These are phyloP conservation scores for Micromesistius poutassou DNA, from an alignment of 2,797 vertebrate species.

Conservation along the genomic window DNA sequence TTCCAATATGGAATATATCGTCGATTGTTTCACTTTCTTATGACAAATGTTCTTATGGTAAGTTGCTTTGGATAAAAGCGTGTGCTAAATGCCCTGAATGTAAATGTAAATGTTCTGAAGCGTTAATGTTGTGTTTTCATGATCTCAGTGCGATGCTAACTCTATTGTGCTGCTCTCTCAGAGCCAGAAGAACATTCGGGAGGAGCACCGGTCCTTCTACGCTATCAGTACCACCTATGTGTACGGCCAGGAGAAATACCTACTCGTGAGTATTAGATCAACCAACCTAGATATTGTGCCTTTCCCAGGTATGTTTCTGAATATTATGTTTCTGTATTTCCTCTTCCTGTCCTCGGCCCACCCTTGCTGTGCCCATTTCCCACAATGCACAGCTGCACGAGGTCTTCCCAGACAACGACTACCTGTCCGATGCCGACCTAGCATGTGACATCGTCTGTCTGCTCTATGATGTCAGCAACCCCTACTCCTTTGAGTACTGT, in stretches of 20 bases:
- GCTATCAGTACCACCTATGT: slow-evolving; percentile 93
- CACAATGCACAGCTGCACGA: slow-evolving; percentile 81
- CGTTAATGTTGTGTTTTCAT: not conserved
- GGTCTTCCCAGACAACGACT: slow-evolving; percentile 84
- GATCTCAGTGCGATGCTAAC: not conserved
- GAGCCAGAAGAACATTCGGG: slow-evolving; percentile 81
- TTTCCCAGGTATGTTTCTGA: not conserved
- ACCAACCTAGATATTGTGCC: not conserved
- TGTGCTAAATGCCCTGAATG: no score
- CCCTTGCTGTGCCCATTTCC: not conserved
- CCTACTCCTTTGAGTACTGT: slow-evolving; percentile 93
- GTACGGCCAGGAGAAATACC: slow-evolving; percentile 95
- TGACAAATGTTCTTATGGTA: no score
- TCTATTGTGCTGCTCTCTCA: slow-evolving; percentile 50
- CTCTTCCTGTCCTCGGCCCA: not conserved
- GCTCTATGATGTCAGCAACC: slow-evolving; percentile 90
- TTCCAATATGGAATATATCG: no score
- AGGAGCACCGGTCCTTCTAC: slow-evolving; percentile 91
- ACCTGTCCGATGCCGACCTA: slow-evolving; percentile 84
- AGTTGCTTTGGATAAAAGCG: no score
- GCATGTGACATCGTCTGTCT: slow-evolving; percentile 90
- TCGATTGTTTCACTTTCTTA: no score
- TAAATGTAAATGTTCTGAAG: no score
- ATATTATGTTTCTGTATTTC: not conserved
- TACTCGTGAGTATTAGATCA: slow-evolving; percentile 80